Evolutionary conservation across 2,888 invertebrate genomes (phyloP), one percentile per base, ranked within the genome.

Genomic region (Sipha maydis): DNA sequence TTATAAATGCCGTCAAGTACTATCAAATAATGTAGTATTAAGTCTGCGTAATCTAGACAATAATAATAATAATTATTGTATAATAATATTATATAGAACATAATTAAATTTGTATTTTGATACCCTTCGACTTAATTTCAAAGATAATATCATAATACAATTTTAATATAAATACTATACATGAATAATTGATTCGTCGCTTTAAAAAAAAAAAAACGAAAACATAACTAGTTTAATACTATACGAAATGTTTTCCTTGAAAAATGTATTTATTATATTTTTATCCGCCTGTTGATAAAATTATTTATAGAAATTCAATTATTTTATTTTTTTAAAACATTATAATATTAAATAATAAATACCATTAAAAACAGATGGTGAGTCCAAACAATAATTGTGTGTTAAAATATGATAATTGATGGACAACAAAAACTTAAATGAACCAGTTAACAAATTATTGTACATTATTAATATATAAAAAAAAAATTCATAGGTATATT

Each of bases 51-150:
- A 54, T 83, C 48, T 71, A 25, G 21, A 25, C 71, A 61, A 83
- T 83, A 71, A 75, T 83, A 71, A 75, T 83, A 67, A 67, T 67
- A 61, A 61, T 61, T 67, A 67, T 56, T 56, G 21, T 54, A 69
- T 3, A 38, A 41, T n/a, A 71, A 71, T 83, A 25, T 83, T 71
- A 54, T 31, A 83, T 71, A 48, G 54, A 71, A 21, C n/a, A 34
- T 56, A 38, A 75, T 83, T 83, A 83, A 54, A 56, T 83, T 56
- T 25, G 73, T 28, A 83, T 71, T 83, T 41, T 83, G 83, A 83
- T 83, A 75, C 73, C 73, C 83, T 83, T 83, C 56, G 83, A 83
- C 83, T 17, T 28, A 75, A 38, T 83, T 19, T 28, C 19, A 19
- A 48, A 48, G 48, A 48, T 48, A 34, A 75, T 83, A 83, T 83